phyloP scores from a whole-genome alignment of 1,140 invertebrate genomes.

The Trichonephila clavipes region DNA sequence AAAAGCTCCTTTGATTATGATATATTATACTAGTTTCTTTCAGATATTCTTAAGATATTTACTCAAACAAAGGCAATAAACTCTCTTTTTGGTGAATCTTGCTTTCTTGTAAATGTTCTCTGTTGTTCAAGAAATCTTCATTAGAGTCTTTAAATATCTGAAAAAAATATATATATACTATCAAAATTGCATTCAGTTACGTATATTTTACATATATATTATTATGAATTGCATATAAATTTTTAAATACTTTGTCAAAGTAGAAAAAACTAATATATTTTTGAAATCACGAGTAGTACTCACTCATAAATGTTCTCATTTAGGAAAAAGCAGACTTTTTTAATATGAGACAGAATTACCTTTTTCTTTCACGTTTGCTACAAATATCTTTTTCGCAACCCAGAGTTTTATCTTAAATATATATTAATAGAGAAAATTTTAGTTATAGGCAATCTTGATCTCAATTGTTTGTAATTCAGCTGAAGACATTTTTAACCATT shows the following conservation, averaged over 20 bases:
- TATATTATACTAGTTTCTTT: no score
- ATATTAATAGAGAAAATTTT: not conserved
- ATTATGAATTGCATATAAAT: not conserved
- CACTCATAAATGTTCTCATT: not conserved
- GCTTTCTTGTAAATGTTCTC: not conserved
- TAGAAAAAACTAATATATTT: not conserved
- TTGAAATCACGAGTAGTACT: not conserved
- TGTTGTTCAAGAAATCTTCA: not conserved
- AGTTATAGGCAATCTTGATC: not conserved
- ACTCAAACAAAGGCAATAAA: no score
- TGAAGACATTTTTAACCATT: not conserved
- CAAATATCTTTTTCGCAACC: not conserved
- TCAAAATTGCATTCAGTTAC: not conserved
- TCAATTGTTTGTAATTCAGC: not conserved
- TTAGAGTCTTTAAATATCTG: not conserved
- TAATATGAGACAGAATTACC: not conserved
- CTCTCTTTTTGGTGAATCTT: not conserved
- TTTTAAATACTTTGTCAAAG: not conserved
- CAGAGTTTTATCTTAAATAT: not conserved
- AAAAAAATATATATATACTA: not conserved
- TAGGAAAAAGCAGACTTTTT: constrained; percentile 1
- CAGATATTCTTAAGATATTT: no score
- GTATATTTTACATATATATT: no score
- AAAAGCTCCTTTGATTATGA: no score
- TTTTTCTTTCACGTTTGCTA: not conserved